Evolutionary conservation across 1,140 invertebrate species (phyloP).

Genomic region (Drosophila virilis): DNA sequence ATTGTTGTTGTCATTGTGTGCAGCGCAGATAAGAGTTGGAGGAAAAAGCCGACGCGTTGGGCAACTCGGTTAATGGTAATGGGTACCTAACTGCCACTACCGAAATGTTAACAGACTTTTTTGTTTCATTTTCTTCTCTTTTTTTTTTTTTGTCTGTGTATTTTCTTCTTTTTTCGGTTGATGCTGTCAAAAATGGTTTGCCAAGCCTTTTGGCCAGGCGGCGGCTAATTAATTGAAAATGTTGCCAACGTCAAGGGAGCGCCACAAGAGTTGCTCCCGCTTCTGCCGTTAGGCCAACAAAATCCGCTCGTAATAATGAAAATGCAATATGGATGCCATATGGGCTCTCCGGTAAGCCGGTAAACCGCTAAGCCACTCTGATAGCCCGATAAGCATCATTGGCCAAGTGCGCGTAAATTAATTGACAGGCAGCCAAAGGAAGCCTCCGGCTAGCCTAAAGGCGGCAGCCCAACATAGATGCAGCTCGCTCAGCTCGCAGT

Average conservation of each 20-base stretch:
- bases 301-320: slow-evolving; percentile 37
- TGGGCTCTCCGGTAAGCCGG: slow-evolving; percentile 1
- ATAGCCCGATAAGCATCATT: slow-evolving; percentile 67
- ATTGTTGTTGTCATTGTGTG: slow-evolving; percentile 69
- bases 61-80: slow-evolving; percentile 39
- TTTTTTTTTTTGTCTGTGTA: slow-evolving; percentile 1
- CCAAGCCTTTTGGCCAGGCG: slow-evolving; percentile 62
- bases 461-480: background rate
- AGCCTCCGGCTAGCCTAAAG: slow-evolving; percentile 9
- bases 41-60: slow-evolving; percentile 29
- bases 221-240: slow-evolving; percentile 79
- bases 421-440: slow-evolving; percentile 47
- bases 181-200: slow-evolving; percentile 76
- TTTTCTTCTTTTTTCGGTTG: slow-evolving; percentile 45
- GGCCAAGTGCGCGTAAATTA: slow-evolving; percentile 75
- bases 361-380: slow-evolving; percentile 21
- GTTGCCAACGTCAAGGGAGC: slow-evolving; percentile 66
- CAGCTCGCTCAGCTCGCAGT: background rate
- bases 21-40: slow-evolving; percentile 61
- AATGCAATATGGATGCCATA: slow-evolving; percentile 30
- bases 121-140: slow-evolving; percentile 5
- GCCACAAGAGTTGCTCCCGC: slow-evolving; percentile 28
- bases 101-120: slow-evolving; percentile 75
- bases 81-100: slow-evolving; percentile 57
- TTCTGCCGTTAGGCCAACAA: slow-evolving; percentile 7